phyloP scores from a whole-genome alignment of 2,797 vertebrate genomes.

The Natrix natrix region DNA sequence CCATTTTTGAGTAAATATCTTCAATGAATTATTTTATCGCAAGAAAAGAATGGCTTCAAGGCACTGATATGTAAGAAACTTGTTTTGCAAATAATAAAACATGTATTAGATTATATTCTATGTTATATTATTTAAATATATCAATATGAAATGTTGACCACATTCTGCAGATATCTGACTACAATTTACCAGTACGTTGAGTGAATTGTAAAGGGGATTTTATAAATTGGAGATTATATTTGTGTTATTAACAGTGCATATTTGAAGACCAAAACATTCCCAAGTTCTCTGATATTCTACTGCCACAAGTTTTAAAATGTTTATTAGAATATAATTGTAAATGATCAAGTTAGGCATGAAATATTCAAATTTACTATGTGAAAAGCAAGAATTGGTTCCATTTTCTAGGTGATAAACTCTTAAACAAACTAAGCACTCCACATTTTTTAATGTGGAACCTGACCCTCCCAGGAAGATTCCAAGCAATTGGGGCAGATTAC shows the following conservation, averaged over 20 bases:
- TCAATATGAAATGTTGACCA: neutral
- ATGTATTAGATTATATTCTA: neutral
- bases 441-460: neutral
- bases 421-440: neutral
- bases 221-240: neutral
- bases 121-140: neutral
- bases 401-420: neutral
- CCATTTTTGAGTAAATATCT: neutral
- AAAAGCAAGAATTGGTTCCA: neutral
- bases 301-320: neutral
- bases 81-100: neutral
- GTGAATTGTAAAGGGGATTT: neutral
- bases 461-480: neutral
- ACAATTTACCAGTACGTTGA: neutral
- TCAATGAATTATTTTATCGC: neutral
- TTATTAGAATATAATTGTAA: neutral
- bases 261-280: neutral
- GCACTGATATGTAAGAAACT: neutral
- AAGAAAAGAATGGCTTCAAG: neutral
- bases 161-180: neutral
- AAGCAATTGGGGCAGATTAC: neutral
- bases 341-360: neutral
- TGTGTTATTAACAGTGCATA: neutral
- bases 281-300: neutral
- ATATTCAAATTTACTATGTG: neutral